Conservation (phyloP, 92 coral and sea anemone species). For the Phymanthus crucifer region DNA sequence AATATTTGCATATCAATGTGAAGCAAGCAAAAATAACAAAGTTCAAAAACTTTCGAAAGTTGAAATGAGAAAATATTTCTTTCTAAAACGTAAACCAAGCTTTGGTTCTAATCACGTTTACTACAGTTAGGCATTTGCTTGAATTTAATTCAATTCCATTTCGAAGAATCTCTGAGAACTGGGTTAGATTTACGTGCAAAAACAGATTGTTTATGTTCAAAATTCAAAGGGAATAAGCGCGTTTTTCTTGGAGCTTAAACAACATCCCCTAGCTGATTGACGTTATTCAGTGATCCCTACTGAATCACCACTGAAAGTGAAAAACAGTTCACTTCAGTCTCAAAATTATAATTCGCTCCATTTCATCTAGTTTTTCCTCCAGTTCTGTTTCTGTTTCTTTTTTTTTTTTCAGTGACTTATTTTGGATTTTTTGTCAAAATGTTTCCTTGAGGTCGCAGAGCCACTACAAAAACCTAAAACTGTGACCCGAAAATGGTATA, state of each 20-base stretch:
- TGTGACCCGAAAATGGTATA: too few species aligned
- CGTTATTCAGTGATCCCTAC: neutral
- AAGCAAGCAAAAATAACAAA: neutral
- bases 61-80: neutral
- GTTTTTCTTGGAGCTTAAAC: neutral
- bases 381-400: too few species aligned
- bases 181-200: neutral
- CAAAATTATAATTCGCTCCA: neutral
- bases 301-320: too few species aligned
- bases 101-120: neutral
- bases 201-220: neutral
- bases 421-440: too few species aligned
- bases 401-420: too few species aligned
- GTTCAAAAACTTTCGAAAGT: neutral
- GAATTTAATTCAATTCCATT: neutral
- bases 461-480: too few species aligned
- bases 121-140: neutral
- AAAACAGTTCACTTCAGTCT: too few species aligned
- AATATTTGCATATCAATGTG: neutral
- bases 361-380: neutral
- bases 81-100: neutral
- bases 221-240: neutral
- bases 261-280: neutral
- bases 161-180: neutral
- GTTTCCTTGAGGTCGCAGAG: too few species aligned